These are phyloP conservation scores for Neocrepidodera transversa DNA, from an alignment of 2,888 invertebrate species.

Conservation along the genomic window DNA sequence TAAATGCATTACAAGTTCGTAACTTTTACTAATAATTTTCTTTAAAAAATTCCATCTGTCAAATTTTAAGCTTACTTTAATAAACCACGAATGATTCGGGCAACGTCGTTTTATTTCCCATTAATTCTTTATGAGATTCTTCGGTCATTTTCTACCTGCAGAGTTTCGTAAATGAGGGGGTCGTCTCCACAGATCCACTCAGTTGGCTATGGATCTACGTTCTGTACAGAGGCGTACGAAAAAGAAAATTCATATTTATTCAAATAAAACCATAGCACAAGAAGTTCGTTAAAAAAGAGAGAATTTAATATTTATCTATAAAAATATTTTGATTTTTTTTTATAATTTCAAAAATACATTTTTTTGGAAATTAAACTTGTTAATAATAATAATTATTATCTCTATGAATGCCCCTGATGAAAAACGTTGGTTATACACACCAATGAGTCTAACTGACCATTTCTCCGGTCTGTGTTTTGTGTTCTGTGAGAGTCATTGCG, in stretches of 20 bases:
- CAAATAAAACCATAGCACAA: no score
- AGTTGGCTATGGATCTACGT: conserved; percentile 5
- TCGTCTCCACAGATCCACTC: conserved; percentile 23
- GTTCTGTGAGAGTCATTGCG: conserved; percentile 43
- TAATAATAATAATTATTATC: no score
- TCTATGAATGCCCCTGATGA: no score
- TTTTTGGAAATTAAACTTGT: no score
- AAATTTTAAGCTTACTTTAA: conserved; percentile 6
- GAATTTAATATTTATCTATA: no score
- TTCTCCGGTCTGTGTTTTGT: conserved; percentile 29
- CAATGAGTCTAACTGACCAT: conserved; percentile 7
- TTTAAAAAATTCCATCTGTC: not conserved
- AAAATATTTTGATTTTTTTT: no score
- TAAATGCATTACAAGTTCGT: no score
- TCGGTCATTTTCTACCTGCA: conserved; percentile 38
- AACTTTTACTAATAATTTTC: no score
- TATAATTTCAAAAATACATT: no score
- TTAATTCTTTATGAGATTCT: conserved; percentile 36
- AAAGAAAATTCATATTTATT: no score
- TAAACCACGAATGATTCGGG: conserved; percentile 3
- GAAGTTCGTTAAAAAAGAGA: no score
- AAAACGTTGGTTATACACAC: no score
- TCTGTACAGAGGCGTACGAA: conserved; percentile 7
- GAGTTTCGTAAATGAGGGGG: conserved; percentile 37
- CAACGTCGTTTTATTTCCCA: conserved; percentile 32